Base-by-base conservation (phyloP, 2,888 invertebrate species). In the Lobophora halterata region DNA sequence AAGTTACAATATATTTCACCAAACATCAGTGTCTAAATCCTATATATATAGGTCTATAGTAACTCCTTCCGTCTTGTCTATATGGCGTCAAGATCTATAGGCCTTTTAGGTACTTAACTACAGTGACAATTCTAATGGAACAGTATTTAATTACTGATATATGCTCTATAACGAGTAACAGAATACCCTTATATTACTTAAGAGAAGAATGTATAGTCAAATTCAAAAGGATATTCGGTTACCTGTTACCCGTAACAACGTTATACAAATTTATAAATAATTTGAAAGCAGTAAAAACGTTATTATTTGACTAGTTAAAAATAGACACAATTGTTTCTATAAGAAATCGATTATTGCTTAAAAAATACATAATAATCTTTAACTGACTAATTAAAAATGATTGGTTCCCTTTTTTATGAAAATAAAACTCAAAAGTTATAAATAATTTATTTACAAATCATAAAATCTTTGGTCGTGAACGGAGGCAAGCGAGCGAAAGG, bases 321-420 rank as follows among this genome's bases (percentile, higher is more conserved):
- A 80, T 80, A 81, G 74, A 79, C 77, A 81, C 69, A 65, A 79
- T 58, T 67, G 65, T 74, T 67, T 73, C 68, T 71, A 65, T 69
- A 71, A 65, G 12, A 29, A 63, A 66, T 71, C 71, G 73, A 72
- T 80, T 82, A 82, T 83, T 80, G 80, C 79, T 81, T 69, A 16
- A 76, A 79, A 71, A 56, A 75, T 78, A 79, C 71, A 72, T 77
- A 64, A 32, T 29, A 40, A n/a, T 32, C 20, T 26, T 24, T 23
- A 29, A 62, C 63, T n/a, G n/a, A n/a, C n/a, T n/a, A n/a, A 63
- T 59, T 61, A 58, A 55, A 63, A 73, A 70, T 69, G 52, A 70
- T 66, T 79, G 75, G 78, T 82, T 77, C 77, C 65, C 46, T 54
- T 50, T 38, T 52, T 29, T 44, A 43, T 46, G 51, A 50, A 55